phyloP scores from a whole-genome alignment of 2,797 vertebrate genomes.

The Borostomias antarcticus region DNA sequence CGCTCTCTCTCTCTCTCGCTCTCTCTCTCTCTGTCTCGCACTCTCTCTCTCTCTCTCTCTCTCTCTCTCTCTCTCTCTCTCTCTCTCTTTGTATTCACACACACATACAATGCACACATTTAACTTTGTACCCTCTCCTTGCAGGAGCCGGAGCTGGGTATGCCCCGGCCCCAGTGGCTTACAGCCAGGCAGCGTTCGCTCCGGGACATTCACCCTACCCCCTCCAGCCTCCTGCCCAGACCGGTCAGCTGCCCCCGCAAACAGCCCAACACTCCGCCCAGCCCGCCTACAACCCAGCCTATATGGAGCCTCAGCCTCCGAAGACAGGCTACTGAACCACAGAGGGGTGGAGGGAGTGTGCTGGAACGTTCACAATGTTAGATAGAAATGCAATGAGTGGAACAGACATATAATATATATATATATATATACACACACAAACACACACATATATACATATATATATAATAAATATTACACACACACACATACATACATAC shows the following conservation, averaged over 20 bases:
- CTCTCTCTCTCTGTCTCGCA: too few species aligned
- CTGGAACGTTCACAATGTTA: neutral
- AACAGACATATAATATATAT: neutral
- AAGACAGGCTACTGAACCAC: slow-evolving; percentile 69
- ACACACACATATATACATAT: too few species aligned
- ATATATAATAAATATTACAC: too few species aligned
- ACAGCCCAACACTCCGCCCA: slow-evolving; percentile 69
- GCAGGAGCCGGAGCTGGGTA: slow-evolving; percentile 57
- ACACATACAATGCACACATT: too few species aligned
- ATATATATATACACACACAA: too few species aligned
- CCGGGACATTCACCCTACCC: slow-evolving; percentile 53
- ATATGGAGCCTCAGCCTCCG: slow-evolving; percentile 76
- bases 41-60: neutral
- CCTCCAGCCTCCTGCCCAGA: slow-evolving; percentile 1
- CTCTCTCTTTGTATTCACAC: too few species aligned
- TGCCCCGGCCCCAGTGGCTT: slow-evolving; percentile 61
- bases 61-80: too few species aligned
- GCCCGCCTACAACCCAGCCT: slow-evolving; percentile 91
- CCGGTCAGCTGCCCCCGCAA: neutral
- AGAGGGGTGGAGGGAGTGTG: neutral
- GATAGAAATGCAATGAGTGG: neutral
- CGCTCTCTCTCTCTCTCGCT: too few species aligned
- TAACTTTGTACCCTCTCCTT: slow-evolving; percentile 19
- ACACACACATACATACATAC: too few species aligned
- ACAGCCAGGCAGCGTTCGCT: slow-evolving; percentile 74